Evolutionary conservation across 2,797 vertebrate species (phyloP).

Genomic region (Lemur catta): DNA sequence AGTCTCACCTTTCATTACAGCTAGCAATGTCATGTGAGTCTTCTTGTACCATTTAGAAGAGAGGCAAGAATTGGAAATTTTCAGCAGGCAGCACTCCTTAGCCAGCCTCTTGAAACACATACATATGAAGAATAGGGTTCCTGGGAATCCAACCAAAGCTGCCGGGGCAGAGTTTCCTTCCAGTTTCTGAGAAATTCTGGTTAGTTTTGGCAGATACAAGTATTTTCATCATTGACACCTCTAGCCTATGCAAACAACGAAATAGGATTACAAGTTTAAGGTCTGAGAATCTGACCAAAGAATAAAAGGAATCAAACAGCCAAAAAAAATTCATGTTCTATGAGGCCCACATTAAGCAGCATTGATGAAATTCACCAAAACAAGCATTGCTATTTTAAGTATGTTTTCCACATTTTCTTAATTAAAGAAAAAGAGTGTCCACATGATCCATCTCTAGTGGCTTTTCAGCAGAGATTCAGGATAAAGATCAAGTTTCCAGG

Average conservation of each 20-base stretch:
- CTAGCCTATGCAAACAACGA: background rate
- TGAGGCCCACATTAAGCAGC: background rate
- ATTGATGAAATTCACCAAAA: constrained; percentile 2
- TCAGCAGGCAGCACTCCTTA: background rate
- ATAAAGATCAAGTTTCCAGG: background rate
- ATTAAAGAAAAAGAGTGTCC: background rate
- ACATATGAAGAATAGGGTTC: background rate
- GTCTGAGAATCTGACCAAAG: background rate
- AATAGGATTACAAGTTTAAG: background rate
- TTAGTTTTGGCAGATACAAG: background rate
- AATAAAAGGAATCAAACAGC: background rate
- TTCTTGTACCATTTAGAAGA: background rate
- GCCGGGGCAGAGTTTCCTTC: background rate
- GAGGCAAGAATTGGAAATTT: background rate
- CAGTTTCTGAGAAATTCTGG: background rate
- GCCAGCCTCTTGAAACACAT: background rate
- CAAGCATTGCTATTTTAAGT: constrained; percentile 32
- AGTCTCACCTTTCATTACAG: background rate
- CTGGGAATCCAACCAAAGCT: background rate
- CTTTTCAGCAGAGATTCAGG: background rate
- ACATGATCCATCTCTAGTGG: background rate
- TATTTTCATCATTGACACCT: background rate
- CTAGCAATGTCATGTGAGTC: background rate
- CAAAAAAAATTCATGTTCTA: background rate
- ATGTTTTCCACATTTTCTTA: background rate